Evolutionary conservation across 2,113 vertebrate species (phyloP).

Genomic region (Spilogale gracilis): DNA sequence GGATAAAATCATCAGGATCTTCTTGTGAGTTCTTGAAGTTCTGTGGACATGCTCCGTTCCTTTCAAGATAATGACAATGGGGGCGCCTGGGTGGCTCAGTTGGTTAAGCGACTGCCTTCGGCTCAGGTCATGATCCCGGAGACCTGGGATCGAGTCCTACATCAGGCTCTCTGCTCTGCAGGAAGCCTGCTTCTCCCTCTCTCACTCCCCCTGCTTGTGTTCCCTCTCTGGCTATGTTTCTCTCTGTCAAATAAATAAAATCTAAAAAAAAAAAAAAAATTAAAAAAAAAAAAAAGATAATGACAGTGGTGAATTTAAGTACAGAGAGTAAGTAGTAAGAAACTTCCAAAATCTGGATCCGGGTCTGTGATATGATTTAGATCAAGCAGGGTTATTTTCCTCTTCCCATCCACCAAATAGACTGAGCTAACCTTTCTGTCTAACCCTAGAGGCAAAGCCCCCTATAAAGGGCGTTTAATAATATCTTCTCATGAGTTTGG

Average conservation of each 20-base stretch:
- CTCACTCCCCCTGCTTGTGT: too few relatives aligned
- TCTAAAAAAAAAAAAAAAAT: too few relatives aligned
- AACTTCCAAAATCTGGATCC: constrained; percentile 4
- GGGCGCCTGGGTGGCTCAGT: too few relatives aligned
- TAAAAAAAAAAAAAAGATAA: background rate
- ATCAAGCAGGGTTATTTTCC: background rate
- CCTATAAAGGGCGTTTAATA: too few relatives aligned
- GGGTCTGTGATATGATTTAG: background rate
- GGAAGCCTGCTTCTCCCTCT: too few relatives aligned
- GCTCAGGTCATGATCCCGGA: too few relatives aligned
- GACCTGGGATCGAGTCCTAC: too few relatives aligned
- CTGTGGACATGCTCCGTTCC: background rate
- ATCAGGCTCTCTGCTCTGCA: too few relatives aligned
- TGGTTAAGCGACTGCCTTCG: too few relatives aligned
- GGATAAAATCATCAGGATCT: background rate
- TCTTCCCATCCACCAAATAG: background rate
- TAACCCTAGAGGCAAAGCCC: background rate
- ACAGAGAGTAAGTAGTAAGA: background rate
- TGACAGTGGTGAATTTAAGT: background rate
- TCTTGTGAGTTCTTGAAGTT: constrained; percentile 4
- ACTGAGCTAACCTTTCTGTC: background rate
- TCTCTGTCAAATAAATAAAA: too few relatives aligned
- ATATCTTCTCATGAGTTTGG: background rate
- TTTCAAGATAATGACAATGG: background rate
- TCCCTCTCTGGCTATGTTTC: too few relatives aligned